Conservation (phyloP, 2,888 invertebrate species). For the Anorthoa munda region DNA sequence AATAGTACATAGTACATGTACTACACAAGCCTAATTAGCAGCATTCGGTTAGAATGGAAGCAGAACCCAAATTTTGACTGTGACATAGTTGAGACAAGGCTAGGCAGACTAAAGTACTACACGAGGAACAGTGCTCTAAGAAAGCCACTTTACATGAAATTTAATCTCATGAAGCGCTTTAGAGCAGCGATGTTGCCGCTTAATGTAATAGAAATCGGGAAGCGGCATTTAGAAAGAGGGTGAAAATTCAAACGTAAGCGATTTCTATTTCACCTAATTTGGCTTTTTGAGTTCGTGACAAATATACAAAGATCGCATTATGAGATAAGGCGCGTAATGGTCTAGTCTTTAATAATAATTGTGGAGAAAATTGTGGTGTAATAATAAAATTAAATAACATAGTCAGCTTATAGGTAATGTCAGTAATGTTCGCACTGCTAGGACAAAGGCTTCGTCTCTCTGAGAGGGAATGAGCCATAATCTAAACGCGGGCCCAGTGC, state of each 20-base stretch:
- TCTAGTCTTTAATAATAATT: background rate
- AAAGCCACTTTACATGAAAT: constrained; percentile 11
- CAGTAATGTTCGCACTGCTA: too few species aligned
- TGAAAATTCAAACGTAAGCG: constrained; percentile 23
- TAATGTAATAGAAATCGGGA: constrained; percentile 22
- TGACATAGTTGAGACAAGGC: too few species aligned
- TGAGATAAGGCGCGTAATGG: constrained; percentile 5
- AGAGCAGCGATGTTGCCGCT: constrained; percentile 22
- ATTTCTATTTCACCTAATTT: constrained; percentile 33
- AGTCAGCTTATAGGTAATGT: too few species aligned
- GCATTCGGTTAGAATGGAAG: too few species aligned
- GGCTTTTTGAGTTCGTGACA: constrained; percentile 19
- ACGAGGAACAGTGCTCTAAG: background rate
- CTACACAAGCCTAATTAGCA: too few species aligned
- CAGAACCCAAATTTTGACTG: too few species aligned
- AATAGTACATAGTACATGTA: too few species aligned
- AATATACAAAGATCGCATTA: constrained; percentile 31
- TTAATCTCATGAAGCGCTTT: constrained; percentile 17
- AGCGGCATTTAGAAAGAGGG: constrained; percentile 15
- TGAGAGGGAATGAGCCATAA: too few species aligned
- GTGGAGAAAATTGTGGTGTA: background rate
- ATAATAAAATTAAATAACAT: background rate
- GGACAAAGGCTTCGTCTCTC: too few species aligned
- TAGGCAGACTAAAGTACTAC: background rate
- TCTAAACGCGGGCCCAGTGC: too few species aligned